Conservation (phyloP, 1,140 invertebrate genomes). For the Drosophila erecta region DNA sequence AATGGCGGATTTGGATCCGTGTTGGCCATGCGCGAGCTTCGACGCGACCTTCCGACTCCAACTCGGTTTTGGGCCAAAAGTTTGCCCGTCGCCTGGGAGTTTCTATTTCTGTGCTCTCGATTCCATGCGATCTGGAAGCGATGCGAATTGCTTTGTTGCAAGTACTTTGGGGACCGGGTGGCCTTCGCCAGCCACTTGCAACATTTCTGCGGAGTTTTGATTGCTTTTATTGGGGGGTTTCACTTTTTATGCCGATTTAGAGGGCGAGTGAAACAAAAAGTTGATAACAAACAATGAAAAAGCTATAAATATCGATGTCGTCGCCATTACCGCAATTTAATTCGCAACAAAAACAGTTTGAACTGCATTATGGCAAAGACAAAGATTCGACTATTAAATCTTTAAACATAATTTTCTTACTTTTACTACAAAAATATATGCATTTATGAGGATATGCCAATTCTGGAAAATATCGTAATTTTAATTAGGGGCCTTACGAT, state of each 20-base stretch:
- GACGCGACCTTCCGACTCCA: slow-evolving; percentile 37
- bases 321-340: not conserved
- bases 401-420: too few species aligned
- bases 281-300: not conserved
- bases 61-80: slow-evolving; percentile 40
- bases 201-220: slow-evolving; percentile 9
- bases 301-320: not conserved
- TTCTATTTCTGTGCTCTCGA: slow-evolving; percentile 29
- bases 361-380: too few species aligned
- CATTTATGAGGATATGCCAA: too few species aligned
- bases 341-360: too few species aligned
- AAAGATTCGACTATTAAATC: too few species aligned
- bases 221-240: slow-evolving; percentile 2
- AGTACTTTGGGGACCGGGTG: slow-evolving; percentile 6
- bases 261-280: not conserved
- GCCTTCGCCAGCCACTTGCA: slow-evolving; percentile 24
- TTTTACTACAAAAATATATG: too few species aligned
- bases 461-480: too few species aligned
- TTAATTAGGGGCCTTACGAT: too few species aligned
- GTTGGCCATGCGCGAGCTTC: slow-evolving; percentile 72
- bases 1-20: slow-evolving; percentile 62
- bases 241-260: not conserved
- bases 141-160: slow-evolving; percentile 18
- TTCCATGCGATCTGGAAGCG: slow-evolving; percentile 26
- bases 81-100: slow-evolving; percentile 45